Percentiles rank a stretch among this genome's conserved stretches.
phyloP scores from a whole-genome alignment of 2,113 vertebrate species.

The Notechis scutatus region DNA sequence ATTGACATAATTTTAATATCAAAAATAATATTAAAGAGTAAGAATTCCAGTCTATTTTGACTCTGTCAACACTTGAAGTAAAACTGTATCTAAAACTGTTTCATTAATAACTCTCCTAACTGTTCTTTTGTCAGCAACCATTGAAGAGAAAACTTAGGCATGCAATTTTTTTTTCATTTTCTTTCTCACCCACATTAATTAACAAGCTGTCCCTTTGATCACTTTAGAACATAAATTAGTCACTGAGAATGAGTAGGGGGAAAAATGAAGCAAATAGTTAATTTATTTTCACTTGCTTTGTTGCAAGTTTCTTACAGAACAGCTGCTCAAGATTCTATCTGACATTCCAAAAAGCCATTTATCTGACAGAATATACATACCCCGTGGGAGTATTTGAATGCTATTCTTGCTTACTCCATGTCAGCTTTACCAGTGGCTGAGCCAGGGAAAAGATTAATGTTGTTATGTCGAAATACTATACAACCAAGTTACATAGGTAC shows the following conservation, averaged over 20 bases:
- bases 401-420: neutral
- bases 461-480: neutral
- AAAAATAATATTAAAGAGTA: neutral
- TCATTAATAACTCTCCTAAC: neutral
- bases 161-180: neutral
- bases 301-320: neutral
- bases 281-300: neutral
- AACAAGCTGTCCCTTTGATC: neutral
- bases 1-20: neutral
- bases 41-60: neutral
- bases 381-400: conserved; percentile 1
- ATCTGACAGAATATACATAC: neutral
- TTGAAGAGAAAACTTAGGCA: neutral
- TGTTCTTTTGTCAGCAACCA: neutral
- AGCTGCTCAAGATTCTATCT: neutral
- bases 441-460: neutral
- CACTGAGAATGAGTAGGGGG: neutral
- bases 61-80: neutral
- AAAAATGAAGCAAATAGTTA: neutral
- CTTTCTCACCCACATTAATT: neutral
- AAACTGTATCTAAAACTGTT: neutral
- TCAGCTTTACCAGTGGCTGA: neutral
- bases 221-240: neutral
- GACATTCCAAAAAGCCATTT: neutral
- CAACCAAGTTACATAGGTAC: neutral